These are phyloP conservation scores for Nysson spinosus DNA, from an alignment of 2,888 invertebrate species.

Conservation along the genomic window DNA sequence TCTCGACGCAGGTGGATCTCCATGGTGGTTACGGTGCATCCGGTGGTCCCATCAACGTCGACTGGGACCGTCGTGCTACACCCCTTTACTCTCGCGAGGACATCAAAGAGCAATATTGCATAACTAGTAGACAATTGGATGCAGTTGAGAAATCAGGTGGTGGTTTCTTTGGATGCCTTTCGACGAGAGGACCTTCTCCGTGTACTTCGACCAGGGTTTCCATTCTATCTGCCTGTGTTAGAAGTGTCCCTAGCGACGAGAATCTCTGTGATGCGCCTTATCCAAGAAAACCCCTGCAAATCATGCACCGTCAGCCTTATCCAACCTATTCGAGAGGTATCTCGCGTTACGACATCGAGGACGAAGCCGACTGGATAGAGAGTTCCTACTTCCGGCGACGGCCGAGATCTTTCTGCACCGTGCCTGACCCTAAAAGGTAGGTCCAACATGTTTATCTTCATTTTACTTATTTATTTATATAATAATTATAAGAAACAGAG, in stretches of 20 bases:
- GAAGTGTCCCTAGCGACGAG: slow-evolving; percentile 92
- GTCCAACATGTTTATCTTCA: not conserved
- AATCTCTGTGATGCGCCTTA: slow-evolving; percentile 91
- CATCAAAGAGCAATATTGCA: slow-evolving; percentile 96
- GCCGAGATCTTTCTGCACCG: slow-evolving; percentile 86
- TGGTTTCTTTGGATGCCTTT: slow-evolving; percentile 92
- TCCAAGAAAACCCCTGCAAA: slow-evolving; percentile 79
- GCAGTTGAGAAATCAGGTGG: slow-evolving; percentile 83
- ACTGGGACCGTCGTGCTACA: slow-evolving; percentile 77
- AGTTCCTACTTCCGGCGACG: slow-evolving; percentile 89
- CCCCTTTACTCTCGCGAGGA: slow-evolving; percentile 91
- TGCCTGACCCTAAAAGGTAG: slow-evolving; percentile 84
- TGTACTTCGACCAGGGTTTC: slow-evolving; percentile 82
- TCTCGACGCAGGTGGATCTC: slow-evolving; percentile 76
- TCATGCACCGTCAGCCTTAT: slow-evolving; percentile 72
- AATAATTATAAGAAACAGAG: no score
- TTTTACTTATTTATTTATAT: not conserved
- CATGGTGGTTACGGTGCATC: slow-evolving; percentile 69
- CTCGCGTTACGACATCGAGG: slow-evolving; percentile 64
- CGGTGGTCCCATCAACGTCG: slow-evolving; percentile 79
- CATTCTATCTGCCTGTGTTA: slow-evolving; percentile 91
- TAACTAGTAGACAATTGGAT: slow-evolving; percentile 92
- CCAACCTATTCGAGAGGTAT: slow-evolving; percentile 67
- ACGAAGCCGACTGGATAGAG: slow-evolving; percentile 85
- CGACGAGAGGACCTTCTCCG: slow-evolving; percentile 85